Evolutionary conservation across 2,888 invertebrate genomes (phyloP).

Genomic region (Lapara coniferarum): DNA sequence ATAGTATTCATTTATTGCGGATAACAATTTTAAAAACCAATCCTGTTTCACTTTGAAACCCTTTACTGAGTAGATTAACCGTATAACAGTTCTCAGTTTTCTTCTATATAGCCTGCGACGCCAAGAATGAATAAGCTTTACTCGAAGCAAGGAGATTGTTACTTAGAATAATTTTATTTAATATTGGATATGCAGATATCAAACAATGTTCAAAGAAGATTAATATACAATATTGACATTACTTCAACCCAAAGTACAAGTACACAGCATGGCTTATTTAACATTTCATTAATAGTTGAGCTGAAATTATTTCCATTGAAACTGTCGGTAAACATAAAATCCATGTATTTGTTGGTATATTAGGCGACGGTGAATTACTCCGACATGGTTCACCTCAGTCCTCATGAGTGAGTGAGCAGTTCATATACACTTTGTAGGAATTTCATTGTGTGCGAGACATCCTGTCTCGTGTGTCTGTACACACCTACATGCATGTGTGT

Average conservation of each 20-base stretch:
- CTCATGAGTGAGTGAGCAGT: slow-evolving; percentile 46
- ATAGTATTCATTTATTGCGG: no score
- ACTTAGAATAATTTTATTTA: background rate
- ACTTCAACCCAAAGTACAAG: background rate
- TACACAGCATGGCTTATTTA: slow-evolving; percentile 18
- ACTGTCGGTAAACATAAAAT: slow-evolving; percentile 12
- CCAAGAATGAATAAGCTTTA: no score
- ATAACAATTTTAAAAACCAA: no score
- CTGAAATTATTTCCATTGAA: slow-evolving; percentile 14
- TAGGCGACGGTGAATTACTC: slow-evolving; percentile 33
- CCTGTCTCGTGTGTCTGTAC: slow-evolving; percentile 45
- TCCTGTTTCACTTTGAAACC: no score
- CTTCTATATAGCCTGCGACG: background rate
- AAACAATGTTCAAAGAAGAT: slow-evolving; percentile 16
- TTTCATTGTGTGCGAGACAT: slow-evolving; percentile 43
- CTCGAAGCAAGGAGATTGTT: background rate
- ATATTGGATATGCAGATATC: slow-evolving; percentile 1
- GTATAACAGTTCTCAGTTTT: background rate
- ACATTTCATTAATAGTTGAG: slow-evolving; percentile 23
- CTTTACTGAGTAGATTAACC: no score
- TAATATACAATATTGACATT: slow-evolving; percentile 19
- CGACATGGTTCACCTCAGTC: slow-evolving; percentile 32
- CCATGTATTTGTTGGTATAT: slow-evolving; percentile 29
- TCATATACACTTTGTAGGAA: slow-evolving; percentile 37
- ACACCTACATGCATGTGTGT: slow-evolving; percentile 37